phyloP scores from a whole-genome alignment of 2,797 vertebrate genomes.

The Enoplosus armatus region DNA sequence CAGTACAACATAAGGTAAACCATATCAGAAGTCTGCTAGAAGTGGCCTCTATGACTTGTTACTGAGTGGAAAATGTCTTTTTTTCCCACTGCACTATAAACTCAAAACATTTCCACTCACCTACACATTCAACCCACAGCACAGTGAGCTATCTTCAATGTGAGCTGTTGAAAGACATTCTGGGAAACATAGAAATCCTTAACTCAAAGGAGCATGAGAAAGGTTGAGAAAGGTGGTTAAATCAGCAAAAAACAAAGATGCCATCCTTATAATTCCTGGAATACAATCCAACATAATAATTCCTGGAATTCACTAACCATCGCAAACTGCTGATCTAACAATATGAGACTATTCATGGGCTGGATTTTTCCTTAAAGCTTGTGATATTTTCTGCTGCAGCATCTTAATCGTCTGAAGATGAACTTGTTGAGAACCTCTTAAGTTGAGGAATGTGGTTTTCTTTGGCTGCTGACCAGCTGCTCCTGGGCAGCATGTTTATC shows the following conservation, averaged over 20 bases:
- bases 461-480: conserved; percentile 54
- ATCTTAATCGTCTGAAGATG: conserved; percentile 55
- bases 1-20: not conserved
- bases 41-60: not conserved
- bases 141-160: not conserved
- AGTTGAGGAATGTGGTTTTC: conserved; percentile 52
- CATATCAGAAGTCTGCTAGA: not conserved
- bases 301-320: conserved; percentile 32
- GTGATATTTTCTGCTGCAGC: conserved; percentile 46
- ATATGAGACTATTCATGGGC: conserved; percentile 12
- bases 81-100: not conserved
- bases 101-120: not conserved
- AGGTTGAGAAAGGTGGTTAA: conserved; percentile 14
- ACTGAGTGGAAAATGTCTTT: not conserved
- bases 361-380: conserved; percentile 41
- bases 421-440: conserved; percentile 48
- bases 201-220: conserved; percentile 12
- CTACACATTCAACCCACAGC: conserved; percentile 11
- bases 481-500: conserved; percentile 44
- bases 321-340: conserved; percentile 17
- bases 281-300: not conserved
- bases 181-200: conserved; percentile 10
- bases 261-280: conserved; percentile 24
- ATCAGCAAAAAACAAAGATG: not conserved
- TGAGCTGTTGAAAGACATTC: not conserved